Evolutionary conservation across 2,113 vertebrate species (phyloP), one percentile per base, ranked within the genome.

Genomic region (Pelvicachromis taeniatus): DNA sequence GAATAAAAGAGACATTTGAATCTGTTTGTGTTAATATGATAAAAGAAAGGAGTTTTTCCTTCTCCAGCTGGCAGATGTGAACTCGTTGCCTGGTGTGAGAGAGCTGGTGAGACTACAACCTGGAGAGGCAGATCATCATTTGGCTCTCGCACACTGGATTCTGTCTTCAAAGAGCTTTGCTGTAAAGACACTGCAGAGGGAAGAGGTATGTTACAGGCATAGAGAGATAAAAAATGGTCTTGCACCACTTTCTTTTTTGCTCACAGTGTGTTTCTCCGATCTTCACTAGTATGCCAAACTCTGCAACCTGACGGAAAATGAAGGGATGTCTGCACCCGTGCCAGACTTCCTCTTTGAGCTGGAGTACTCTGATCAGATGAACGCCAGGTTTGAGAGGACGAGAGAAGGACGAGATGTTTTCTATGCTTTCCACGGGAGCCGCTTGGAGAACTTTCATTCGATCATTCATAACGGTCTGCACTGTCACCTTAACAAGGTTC

Each of bases 361-460:
- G 0, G 83, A 97, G 19, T 99, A 99, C 89, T 97, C 96, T 1
- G 96, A 97, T 65, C 97, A 97, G 84, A 95, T 97, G 93, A 97
- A 98, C 0, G 88, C 95, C 89, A 97, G 97, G 88, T 99, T 99
- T 86, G 96, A 98, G 11, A 97, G 97, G 95, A 97, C 94, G 56
- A 96, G 92, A 90, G 97, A 96, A 14, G 97, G 96, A 35, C 94
- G 96, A 86, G 97, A 98, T 55, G 94, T 99, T 38, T 97, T 99
- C 95, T 98, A 99, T 0, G 99, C 98, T 81, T 98, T 99, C 95
- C 99, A 99, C 0, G 99, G 99, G 84, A 99, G 99, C 93, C 97
- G 98, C 54, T 95, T 99, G 4, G 99, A 99, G 92, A 99, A 99
- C 95, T 99, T 99, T 93, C 98, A 99, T 88, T 99, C 99, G 73